Conservation (phyloP, 2,113 vertebrate genomes). For the Bufo gargarizans region DNA sequence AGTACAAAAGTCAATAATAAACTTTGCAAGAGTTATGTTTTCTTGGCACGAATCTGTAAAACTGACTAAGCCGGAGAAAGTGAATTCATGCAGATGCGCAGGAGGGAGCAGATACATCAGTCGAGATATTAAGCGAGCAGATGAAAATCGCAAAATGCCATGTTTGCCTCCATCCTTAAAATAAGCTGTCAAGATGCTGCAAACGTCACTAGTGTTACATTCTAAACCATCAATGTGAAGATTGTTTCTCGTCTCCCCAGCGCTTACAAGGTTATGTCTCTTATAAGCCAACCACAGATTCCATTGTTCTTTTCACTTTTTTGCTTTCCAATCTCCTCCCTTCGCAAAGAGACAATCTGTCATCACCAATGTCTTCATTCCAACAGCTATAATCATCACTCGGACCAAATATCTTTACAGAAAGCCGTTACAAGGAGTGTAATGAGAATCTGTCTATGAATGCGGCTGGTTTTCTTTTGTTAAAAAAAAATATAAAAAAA, state of each 20-base stretch:
- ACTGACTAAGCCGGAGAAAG: slow-evolving; percentile 17
- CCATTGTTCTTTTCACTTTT: slow-evolving; percentile 45
- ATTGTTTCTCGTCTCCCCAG: slow-evolving; percentile 41
- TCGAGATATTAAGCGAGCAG: slow-evolving; percentile 36
- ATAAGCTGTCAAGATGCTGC: slow-evolving; percentile 42
- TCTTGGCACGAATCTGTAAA: background rate
- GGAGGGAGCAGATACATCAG: slow-evolving; percentile 8
- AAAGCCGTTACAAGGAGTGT: slow-evolving; percentile 24
- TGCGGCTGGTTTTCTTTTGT: slow-evolving; percentile 4
- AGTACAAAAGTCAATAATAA: background rate
- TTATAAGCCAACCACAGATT: slow-evolving; percentile 12
- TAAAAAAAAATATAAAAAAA: background rate
- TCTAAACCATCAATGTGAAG: slow-evolving; percentile 40
- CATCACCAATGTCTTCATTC: slow-evolving; percentile 51
- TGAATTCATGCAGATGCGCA: slow-evolving; percentile 45
- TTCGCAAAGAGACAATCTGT: slow-evolving; percentile 49
- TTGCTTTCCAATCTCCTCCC: slow-evolving; percentile 51
- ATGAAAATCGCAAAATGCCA: slow-evolving; percentile 45
- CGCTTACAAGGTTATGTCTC: slow-evolving; percentile 42
- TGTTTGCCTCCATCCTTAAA: slow-evolving; percentile 48
- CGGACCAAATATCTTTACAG: slow-evolving; percentile 49
- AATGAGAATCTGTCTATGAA: slow-evolving; percentile 52
- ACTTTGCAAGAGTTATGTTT: background rate
- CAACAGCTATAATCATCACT: slow-evolving; percentile 55
- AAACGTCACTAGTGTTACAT: slow-evolving; percentile 17